Base-by-base conservation (phyloP, 2,888 invertebrate species). In the Anodontia alba region DNA sequence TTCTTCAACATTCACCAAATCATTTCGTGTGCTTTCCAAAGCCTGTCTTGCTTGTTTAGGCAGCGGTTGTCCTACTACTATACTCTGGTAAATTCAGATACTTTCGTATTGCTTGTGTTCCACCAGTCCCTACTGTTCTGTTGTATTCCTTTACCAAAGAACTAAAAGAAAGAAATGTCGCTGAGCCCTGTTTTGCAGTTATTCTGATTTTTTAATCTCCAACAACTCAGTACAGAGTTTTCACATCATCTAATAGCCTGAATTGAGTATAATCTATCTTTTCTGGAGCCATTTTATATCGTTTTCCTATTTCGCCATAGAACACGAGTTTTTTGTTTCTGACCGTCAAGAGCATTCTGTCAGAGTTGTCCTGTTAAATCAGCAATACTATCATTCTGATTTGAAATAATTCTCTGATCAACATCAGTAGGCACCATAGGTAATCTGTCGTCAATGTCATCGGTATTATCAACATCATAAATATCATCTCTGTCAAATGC, bases 401-500 rank as follows among this genome's bases (percentile, higher is more conserved):
- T 29, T 57, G 23, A 26, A 29, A 26, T 20, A 20, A 15, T 57
- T 26, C 57, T 57, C 15, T 57, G 29, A 57, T 3, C 29, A 29
- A 8, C 5, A 8, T 57, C 29, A 57, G 10, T 15, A 2, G 57
- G 57, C 26, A 57, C 57, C 57, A 57, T 57, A 8, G 23, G 57
- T 57, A 57, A 26, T 29, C 26, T 57, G 57, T 57, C 57, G 23
- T 29, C 57, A 26, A 57, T 23, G 29, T 29, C 57, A 57, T 57
- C 57, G 5, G 5, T 23, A 26, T 57, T 26, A 57, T 57, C 57
- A 57, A 23, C 49, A 49, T 49, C 8, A n/a, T n/a, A n/a, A n/a
- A 42, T n/a, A 57, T 79, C 80, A 75, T 80, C 80, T 75, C 33
- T 70, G 36, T 80, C 72, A 72, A 66, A 75, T 72, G n/a, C 68